Evolutionary conservation across 1,140 invertebrate species (phyloP).

Genomic region (Tetraneura akinire): DNA sequence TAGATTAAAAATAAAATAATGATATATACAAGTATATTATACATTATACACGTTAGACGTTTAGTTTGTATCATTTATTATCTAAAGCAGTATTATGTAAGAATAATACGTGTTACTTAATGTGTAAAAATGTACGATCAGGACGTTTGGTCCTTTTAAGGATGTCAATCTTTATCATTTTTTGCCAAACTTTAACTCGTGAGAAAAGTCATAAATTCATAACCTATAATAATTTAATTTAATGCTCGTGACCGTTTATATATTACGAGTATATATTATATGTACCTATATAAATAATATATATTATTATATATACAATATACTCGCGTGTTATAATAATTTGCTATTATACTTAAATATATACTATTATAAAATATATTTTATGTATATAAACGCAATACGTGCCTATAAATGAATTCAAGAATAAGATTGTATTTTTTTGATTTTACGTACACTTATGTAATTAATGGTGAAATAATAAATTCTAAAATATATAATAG

Average conservation of each 20-base stretch:
- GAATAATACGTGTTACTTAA: background rate
- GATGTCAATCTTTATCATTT: background rate
- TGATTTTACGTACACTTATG: too few relatives aligned
- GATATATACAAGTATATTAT: too few relatives aligned
- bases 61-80: constrained; percentile 9
- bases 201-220: background rate
- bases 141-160: background rate
- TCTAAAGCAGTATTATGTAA: background rate
- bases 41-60: background rate
- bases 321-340: too few relatives aligned
- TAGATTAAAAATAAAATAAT: constrained; percentile 21
- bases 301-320: too few relatives aligned
- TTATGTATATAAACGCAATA: too few relatives aligned
- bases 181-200: background rate
- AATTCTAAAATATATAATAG: too few relatives aligned
- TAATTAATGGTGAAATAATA: too few relatives aligned
- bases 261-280: background rate
- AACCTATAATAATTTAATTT: constrained; percentile 1
- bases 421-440: too few relatives aligned
- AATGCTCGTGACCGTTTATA: background rate
- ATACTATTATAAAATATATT: too few relatives aligned
- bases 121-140: background rate
- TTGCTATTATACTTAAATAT: too few relatives aligned
- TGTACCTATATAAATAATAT: too few relatives aligned
- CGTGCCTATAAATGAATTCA: too few relatives aligned